These are phyloP conservation scores for Xylocampa areola DNA, from an alignment of 2,888 invertebrate genomes.

Conservation along the genomic window DNA sequence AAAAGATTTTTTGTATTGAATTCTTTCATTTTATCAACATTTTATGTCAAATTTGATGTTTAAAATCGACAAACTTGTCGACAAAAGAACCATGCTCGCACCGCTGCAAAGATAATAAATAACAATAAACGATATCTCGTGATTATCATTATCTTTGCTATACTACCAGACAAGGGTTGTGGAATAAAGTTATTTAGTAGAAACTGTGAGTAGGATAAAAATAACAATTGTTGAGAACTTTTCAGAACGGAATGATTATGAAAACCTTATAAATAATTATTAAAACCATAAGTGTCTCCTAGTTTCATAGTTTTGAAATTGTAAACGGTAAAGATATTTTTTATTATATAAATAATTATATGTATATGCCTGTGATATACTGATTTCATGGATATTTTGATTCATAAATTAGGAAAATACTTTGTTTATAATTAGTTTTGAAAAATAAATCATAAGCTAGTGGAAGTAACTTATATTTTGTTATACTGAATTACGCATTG, in stretches of 20 bases:
- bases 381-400: slow-evolving; percentile 61
- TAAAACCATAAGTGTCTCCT: slow-evolving; percentile 41
- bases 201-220: background rate
- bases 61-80: too few species aligned
- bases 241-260: slow-evolving; percentile 4
- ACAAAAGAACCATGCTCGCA: too few species aligned
- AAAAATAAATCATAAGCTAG: slow-evolving; percentile 23
- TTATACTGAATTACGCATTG: slow-evolving; percentile 13
- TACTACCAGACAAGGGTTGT: background rate
- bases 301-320: slow-evolving; percentile 41
- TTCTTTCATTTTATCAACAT: too few species aligned
- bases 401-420: slow-evolving; percentile 53
- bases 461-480: slow-evolving; percentile 17
- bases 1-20: too few species aligned
- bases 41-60: too few species aligned
- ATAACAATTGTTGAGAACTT: background rate
- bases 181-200: background rate
- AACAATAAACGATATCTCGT: background rate
- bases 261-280: slow-evolving; percentile 4
- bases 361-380: slow-evolving; percentile 72
- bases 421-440: slow-evolving; percentile 44
- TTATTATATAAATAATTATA: slow-evolving; percentile 51
- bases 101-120: too few species aligned
- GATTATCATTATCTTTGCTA: background rate
- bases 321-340: slow-evolving; percentile 49